phyloP scores from a whole-genome alignment of 2,888 invertebrate species.

The Dilophus febrilis region DNA sequence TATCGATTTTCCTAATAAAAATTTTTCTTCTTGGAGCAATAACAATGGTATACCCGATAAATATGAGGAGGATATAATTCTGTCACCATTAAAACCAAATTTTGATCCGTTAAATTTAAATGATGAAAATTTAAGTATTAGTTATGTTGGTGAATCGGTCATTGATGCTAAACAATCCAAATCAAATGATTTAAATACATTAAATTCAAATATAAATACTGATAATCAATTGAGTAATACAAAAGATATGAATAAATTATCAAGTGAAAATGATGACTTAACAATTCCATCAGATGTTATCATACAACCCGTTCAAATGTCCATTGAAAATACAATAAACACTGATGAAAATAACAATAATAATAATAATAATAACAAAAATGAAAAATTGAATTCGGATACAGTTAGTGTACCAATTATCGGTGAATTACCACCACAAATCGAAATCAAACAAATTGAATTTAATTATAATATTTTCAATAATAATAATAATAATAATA shows the following conservation, averaged over 20 bases:
- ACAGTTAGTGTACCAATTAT: slow-evolving; percentile 30
- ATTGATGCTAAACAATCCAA: slow-evolving; percentile 28
- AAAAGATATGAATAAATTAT: background rate
- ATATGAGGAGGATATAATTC: slow-evolving; percentile 27
- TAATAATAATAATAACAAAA: no score
- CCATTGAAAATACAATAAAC: slow-evolving; percentile 8
- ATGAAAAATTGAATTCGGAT: no score
- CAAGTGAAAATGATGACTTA: slow-evolving; percentile 6
- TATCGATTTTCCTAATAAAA: slow-evolving; percentile 12
- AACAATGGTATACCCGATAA: slow-evolving; percentile 11
- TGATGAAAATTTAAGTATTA: slow-evolving; percentile 18
- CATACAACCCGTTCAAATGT: slow-evolving; percentile 25
- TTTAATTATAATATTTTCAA: slow-evolving; percentile 3
- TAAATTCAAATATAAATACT: background rate
- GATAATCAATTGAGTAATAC: background rate
- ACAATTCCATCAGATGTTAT: slow-evolving; percentile 21
- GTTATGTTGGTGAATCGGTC: slow-evolving; percentile 29
- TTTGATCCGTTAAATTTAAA: slow-evolving; percentile 21
- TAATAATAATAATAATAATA: slow-evolving; percentile 3
- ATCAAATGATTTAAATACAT: slow-evolving; percentile 11
- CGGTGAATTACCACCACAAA: slow-evolving; percentile 29
- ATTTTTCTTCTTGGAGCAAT: slow-evolving; percentile 4
- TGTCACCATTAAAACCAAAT: slow-evolving; percentile 22
- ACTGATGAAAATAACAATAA: no score
- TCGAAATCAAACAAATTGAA: slow-evolving; percentile 20